Conservation (phyloP, 2,113 vertebrate genomes). For the Cyanistes caeruleus region DNA sequence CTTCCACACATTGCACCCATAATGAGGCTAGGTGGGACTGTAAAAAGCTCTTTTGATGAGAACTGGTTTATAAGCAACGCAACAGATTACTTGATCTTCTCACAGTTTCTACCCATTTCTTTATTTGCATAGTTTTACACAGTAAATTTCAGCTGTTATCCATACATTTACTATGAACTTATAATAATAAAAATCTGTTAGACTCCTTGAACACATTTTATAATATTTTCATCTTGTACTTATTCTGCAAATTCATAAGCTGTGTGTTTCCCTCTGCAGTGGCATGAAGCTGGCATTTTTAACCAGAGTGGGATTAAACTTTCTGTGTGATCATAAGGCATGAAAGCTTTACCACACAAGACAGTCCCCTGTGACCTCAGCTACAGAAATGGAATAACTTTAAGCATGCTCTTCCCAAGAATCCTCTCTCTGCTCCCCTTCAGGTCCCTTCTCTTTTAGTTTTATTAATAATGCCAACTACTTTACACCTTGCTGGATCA, state of each 20-base stretch:
- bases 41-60: neutral
- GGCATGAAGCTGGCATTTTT: slow-evolving; percentile 66
- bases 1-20: neutral
- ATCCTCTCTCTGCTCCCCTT: neutral
- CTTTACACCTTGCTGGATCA: neutral
- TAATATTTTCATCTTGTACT: slow-evolving; percentile 40
- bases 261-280: slow-evolving; percentile 41
- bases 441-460: neutral
- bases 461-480: neutral
- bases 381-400: slow-evolving; percentile 57
- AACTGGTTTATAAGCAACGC: slow-evolving; percentile 6
- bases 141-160: slow-evolving; percentile 28
- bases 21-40: neutral
- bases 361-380: slow-evolving; percentile 57
- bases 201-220: slow-evolving; percentile 9
- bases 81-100: neutral
- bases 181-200: slow-evolving; percentile 5
- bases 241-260: slow-evolving; percentile 42
- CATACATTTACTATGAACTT: slow-evolving; percentile 48
- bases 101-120: slow-evolving; percentile 9
- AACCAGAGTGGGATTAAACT: slow-evolving; percentile 73
- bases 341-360: slow-evolving; percentile 70
- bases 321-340: slow-evolving; percentile 70
- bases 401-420: slow-evolving; percentile 44
- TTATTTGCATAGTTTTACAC: slow-evolving; percentile 8